Evolutionary conservation across 2,113 vertebrate genomes (phyloP).

Genomic region (Nanorana parkeri): DNA sequence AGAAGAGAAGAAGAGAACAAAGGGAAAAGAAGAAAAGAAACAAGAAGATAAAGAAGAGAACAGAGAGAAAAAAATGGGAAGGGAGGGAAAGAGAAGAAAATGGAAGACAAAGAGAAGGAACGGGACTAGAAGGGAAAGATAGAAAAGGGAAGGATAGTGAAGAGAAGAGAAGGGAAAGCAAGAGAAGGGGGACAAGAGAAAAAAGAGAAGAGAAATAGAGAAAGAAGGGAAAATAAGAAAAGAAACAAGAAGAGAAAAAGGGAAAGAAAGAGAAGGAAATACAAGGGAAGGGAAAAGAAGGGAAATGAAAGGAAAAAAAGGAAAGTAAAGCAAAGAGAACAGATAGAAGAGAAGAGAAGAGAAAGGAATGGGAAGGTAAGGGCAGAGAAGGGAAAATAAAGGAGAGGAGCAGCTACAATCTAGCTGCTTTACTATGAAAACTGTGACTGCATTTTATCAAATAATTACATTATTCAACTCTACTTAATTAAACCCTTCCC

Average conservation of each 20-base stretch:
- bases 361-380: background rate
- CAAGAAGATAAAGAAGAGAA: too few relatives aligned
- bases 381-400: background rate
- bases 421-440: too few relatives aligned
- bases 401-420: background rate
- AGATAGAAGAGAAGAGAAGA: background rate
- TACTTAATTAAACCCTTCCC: too few relatives aligned
- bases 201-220: background rate
- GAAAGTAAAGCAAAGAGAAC: background rate
- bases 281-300: background rate
- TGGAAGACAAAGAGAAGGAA: too few relatives aligned
- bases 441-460: too few relatives aligned
- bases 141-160: background rate
- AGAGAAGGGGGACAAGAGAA: background rate
- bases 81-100: too few relatives aligned
- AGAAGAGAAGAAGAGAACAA: too few relatives aligned
- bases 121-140: too few relatives aligned
- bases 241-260: background rate
- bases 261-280: background rate
- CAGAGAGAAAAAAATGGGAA: too few relatives aligned
- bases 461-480: too few relatives aligned
- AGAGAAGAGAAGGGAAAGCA: background rate
- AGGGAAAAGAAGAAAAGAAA: too few relatives aligned
- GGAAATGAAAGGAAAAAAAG: background rate
- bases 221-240: background rate